Evolutionary conservation across 2,113 vertebrate genomes (phyloP).

Genomic region (Bagarius yarrelli): DNA sequence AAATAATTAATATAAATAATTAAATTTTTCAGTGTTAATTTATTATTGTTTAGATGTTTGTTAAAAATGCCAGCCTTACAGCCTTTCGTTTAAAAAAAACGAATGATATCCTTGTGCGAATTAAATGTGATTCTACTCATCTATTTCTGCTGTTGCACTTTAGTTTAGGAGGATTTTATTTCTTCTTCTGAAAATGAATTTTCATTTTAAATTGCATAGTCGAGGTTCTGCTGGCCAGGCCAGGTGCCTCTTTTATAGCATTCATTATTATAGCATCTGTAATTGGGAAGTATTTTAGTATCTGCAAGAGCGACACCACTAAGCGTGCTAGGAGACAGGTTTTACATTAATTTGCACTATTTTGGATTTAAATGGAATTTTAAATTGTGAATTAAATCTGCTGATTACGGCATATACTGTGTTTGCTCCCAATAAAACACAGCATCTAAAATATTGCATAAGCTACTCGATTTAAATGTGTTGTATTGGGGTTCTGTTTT

Average conservation of each 20-base stretch:
- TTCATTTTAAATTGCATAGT: neutral
- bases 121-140: too few species aligned
- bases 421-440: neutral
- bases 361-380: neutral
- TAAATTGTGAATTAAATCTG: neutral
- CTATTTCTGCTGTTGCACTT: too few species aligned
- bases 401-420: neutral
- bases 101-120: too few species aligned
- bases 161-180: neutral
- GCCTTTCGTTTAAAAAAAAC: too few species aligned
- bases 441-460: neutral
- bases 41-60: too few species aligned
- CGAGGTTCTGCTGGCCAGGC: neutral
- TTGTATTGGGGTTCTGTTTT: neutral
- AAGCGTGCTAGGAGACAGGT: neutral
- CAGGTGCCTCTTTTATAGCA: neutral
- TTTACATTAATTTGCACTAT: too few species aligned
- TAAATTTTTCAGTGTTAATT: too few species aligned
- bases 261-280: neutral
- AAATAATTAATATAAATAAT: too few species aligned
- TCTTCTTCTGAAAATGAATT: neutral
- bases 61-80: too few species aligned
- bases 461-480: neutral
- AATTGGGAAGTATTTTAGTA: neutral
- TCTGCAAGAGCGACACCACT: neutral